phyloP scores from a whole-genome alignment of 1,140 invertebrate species.

The Heterodera carotae region DNA sequence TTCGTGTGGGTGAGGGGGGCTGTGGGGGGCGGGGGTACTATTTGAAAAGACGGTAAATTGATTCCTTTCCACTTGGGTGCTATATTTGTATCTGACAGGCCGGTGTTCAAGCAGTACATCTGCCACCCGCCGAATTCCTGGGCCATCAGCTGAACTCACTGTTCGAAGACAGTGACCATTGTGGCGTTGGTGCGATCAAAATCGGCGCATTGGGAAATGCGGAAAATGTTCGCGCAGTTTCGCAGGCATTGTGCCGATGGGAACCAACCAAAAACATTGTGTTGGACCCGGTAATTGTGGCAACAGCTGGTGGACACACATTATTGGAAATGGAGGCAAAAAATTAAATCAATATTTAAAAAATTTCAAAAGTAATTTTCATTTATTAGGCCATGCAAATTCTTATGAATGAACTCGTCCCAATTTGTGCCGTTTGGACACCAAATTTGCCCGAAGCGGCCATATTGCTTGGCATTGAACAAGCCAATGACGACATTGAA shows the following conservation, averaged over 20 bases:
- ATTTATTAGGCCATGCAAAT: neutral
- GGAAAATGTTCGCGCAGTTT: conserved; percentile 13
- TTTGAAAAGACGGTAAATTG: too few relatives aligned
- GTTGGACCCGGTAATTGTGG: conserved; percentile 28
- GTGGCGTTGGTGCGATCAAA: conserved; percentile 25
- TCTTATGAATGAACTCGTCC: conserved; percentile 1
- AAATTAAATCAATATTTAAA: neutral
- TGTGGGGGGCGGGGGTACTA: too few relatives aligned
- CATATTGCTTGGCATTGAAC: conserved; percentile 1
- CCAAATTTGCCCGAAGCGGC: conserved; percentile 27
- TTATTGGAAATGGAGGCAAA: neutral
- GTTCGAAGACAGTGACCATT: neutral
- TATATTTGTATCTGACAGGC: neutral
- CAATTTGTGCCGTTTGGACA: conserved; percentile 18
- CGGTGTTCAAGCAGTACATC: conserved; percentile 14
- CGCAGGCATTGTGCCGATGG: neutral
- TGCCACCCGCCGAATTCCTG: neutral
- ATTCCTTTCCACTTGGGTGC: too few relatives aligned
- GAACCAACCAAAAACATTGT: conserved; percentile 3
- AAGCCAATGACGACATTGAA: conserved; percentile 3
- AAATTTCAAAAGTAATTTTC: neutral
- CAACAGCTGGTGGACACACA: conserved; percentile 10
- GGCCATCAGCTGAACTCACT: conserved; percentile 4
- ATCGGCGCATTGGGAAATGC: conserved; percentile 18
- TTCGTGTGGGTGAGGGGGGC: too few relatives aligned